Conservation (phyloP, 1,140 invertebrate species). For the Drosophila subpulchrella region DNA sequence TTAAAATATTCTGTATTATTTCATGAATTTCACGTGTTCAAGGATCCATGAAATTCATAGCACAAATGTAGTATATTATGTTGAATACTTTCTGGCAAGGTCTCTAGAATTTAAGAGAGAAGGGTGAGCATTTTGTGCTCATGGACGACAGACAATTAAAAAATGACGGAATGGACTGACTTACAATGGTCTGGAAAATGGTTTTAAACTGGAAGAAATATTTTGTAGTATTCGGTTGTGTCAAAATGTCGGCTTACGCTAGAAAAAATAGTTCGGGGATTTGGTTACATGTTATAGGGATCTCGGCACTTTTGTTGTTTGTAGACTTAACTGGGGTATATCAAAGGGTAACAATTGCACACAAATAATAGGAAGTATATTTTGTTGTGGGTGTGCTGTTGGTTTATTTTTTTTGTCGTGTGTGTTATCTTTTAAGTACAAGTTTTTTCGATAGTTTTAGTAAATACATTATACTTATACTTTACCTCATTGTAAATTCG, state of each 20-base stretch:
- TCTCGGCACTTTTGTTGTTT: slow-evolving; percentile 38
- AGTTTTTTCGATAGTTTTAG: slow-evolving; percentile 38
- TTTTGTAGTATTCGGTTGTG: slow-evolving; percentile 58
- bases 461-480: slow-evolving; percentile 74
- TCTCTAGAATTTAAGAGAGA: too few relatives aligned
- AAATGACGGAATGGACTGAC: slow-evolving; percentile 30
- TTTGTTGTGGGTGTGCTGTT: slow-evolving; percentile 11
- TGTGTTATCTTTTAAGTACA: slow-evolving; percentile 7
- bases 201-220: neutral
- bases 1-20: too few relatives aligned
- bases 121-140: neutral
- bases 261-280: slow-evolving; percentile 1
- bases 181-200: slow-evolving; percentile 6
- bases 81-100: too few relatives aligned
- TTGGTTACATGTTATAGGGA: slow-evolving; percentile 18
- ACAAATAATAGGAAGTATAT: too few relatives aligned
- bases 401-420: slow-evolving; percentile 1
- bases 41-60: too few relatives aligned
- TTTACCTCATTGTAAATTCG: slow-evolving; percentile 84
- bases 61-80: too few relatives aligned
- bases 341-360: too few relatives aligned
- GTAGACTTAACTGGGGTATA: slow-evolving; percentile 43
- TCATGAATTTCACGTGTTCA: too few relatives aligned
- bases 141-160: slow-evolving; percentile 63
- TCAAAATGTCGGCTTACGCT: slow-evolving; percentile 74